These are phyloP conservation scores for Cistogaster globosa DNA, from an alignment of 2,888 invertebrate genomes.

Conservation along the genomic window DNA sequence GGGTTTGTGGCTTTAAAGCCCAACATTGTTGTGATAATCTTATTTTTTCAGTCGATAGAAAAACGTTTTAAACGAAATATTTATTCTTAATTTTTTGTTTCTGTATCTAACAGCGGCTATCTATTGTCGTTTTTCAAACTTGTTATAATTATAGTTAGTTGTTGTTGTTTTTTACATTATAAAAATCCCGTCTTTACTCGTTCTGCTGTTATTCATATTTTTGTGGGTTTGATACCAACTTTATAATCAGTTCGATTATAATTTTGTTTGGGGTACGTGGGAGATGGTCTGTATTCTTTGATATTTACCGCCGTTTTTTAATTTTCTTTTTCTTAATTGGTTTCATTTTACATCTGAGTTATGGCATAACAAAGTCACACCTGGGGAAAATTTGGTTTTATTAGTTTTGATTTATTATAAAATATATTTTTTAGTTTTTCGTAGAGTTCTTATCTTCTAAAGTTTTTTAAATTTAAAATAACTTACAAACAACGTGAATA, in stretches of 20 bases:
- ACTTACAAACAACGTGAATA: too few relatives aligned
- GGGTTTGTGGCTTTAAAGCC: constrained; percentile 19
- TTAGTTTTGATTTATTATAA: constrained; percentile 40
- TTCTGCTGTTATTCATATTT: background rate
- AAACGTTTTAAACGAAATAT: constrained; percentile 59
- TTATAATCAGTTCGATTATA: constrained; percentile 63
- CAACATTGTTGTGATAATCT: background rate
- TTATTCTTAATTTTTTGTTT: constrained; percentile 47
- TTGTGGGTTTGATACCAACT: constrained; percentile 30
- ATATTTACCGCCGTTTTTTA: constrained; percentile 75
- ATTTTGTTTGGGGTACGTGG: constrained; percentile 65
- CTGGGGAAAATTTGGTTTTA: background rate
- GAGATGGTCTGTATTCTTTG: constrained; percentile 75
- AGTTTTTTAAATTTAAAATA: too few relatives aligned
- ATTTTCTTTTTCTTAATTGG: constrained; percentile 51
- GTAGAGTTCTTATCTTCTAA: too few relatives aligned
- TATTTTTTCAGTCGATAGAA: background rate
- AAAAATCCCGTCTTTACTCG: background rate
- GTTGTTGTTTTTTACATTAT: too few relatives aligned
- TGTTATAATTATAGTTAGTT: background rate
- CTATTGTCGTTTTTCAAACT: background rate
- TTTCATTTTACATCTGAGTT: constrained; percentile 73
- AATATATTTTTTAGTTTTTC: background rate
- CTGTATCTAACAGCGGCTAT: background rate
- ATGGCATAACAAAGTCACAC: constrained; percentile 46